These are phyloP conservation scores for Nestor notabilis DNA, from an alignment of 2,113 vertebrate species.

Conservation along the genomic window DNA sequence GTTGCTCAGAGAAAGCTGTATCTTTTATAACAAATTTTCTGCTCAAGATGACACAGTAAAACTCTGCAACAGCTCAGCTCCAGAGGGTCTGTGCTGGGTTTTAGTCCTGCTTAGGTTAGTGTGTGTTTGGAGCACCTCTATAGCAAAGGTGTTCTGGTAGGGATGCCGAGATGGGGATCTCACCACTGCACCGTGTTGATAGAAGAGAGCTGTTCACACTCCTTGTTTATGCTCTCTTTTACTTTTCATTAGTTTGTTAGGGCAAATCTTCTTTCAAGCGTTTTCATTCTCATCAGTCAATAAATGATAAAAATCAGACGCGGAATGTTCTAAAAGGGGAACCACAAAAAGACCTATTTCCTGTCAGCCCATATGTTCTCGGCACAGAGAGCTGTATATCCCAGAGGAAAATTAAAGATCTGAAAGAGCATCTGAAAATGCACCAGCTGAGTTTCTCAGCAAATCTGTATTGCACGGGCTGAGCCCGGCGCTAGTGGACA, in stretches of 20 bases:
- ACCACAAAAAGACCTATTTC: neutral
- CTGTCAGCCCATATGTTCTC: conserved; percentile 6
- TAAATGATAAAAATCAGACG: neutral
- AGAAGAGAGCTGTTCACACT: neutral
- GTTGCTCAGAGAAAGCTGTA: neutral
- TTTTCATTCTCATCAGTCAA: neutral
- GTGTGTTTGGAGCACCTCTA: neutral
- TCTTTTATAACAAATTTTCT: neutral
- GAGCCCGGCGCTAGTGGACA: neutral
- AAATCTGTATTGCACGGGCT: neutral
- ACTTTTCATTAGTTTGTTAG: neutral
- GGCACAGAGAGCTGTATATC: neutral
- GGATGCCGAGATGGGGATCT: neutral
- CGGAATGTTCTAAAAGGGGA: neutral
- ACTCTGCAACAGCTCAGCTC: neutral
- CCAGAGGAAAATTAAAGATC: conserved; percentile 24
- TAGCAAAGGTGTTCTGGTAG: neutral
- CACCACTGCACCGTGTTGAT: rapidly evolving
- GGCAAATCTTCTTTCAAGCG: neutral
- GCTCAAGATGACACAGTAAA: neutral
- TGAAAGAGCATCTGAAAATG: conserved; percentile 10
- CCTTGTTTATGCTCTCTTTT: neutral
- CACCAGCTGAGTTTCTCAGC: neutral
- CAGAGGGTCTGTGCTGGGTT: neutral
- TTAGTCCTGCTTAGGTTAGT: neutral